Base-by-base conservation (phyloP, 1,140 invertebrate genomes). In the Brachionus rotundiformis region DNA sequence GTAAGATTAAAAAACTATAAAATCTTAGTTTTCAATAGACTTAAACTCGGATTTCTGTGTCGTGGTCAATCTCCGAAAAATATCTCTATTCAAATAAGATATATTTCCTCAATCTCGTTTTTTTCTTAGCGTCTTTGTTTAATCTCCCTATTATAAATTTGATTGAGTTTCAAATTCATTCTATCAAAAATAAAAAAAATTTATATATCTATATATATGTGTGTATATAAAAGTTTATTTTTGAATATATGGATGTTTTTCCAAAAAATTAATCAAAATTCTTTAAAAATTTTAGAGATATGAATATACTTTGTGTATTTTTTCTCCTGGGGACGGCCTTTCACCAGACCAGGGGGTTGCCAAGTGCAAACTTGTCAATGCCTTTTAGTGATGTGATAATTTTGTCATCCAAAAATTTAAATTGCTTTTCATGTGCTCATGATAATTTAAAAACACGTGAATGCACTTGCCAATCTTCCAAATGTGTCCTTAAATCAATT, bases 401-500 rank as follows among this genome's bases (percentile, higher is more conserved):
- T 29, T 61, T 79, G 47, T 59, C 76, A 59, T 79, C 76, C 6
- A 79, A 79, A 23, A 63, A 79, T 41, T 31, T 79, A 25, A 39
- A 59, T 31, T 79, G 76, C 25, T 25, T 59, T 59, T 54, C 76
- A 7, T 79, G 76, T 41, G 6, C 76, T 29, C 16, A 59, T 27
- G 33, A 47, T 23, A 79, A 33, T 25, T 19, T 27, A n/a, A 79
- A 79, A 63, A 29, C 47, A 16, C 47, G 47, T 8, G 76, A 79
- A 25, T 79, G 76, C 29, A 79, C 76, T 31, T 79, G 76, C 31
- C n/a, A 79, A 79, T 79, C 76, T 49, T 41, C 76, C 10, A 79
- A 79, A 23, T 79, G 76, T 79, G 36, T 79, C n/a, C 19, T 79
- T 5, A 79, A 54, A 33, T 39, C 76, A 4, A 25, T 63, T 19